Evolutionary conservation across 2,113 vertebrate genomes (phyloP).

Genomic region (Reinhardtius hippoglossoides): DNA sequence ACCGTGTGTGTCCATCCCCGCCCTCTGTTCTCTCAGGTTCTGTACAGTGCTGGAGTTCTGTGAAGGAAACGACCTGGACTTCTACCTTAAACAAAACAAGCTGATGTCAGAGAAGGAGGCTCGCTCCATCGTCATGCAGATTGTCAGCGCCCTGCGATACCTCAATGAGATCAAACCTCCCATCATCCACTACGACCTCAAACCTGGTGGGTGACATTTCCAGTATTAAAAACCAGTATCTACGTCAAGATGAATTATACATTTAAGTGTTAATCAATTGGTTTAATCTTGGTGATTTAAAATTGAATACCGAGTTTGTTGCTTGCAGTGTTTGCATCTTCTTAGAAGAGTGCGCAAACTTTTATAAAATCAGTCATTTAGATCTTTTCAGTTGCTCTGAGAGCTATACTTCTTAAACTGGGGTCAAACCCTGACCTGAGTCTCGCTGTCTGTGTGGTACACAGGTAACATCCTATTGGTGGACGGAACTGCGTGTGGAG

Average conservation of each 20-base stretch:
- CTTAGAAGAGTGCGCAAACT: neutral
- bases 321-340: neutral
- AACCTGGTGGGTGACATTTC: slow-evolving; percentile 87
- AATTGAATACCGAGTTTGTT: neutral
- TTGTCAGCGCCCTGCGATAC: slow-evolving; percentile 98
- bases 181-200: slow-evolving; percentile 99
- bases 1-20: neutral
- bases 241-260: neutral
- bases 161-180: slow-evolving; percentile 99
- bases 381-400: neutral
- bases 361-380: neutral
- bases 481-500: slow-evolving; percentile 97
- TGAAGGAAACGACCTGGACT: slow-evolving; percentile 99
- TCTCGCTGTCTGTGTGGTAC: slow-evolving; percentile 2
- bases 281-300: neutral
- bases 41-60: slow-evolving; percentile 99
- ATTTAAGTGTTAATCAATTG: neutral
- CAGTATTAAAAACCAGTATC: no score
- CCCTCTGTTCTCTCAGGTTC: slow-evolving; percentile 83
- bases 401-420: neutral
- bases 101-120: slow-evolving; percentile 99
- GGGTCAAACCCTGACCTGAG: neutral
- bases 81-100: slow-evolving; percentile 99
- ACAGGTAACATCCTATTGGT: slow-evolving; percentile 98
- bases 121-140: slow-evolving; percentile 99